These are phyloP conservation scores for Drosophila aff. DNA, from an alignment of 1,140 invertebrate species.

Conservation along the genomic window DNA sequence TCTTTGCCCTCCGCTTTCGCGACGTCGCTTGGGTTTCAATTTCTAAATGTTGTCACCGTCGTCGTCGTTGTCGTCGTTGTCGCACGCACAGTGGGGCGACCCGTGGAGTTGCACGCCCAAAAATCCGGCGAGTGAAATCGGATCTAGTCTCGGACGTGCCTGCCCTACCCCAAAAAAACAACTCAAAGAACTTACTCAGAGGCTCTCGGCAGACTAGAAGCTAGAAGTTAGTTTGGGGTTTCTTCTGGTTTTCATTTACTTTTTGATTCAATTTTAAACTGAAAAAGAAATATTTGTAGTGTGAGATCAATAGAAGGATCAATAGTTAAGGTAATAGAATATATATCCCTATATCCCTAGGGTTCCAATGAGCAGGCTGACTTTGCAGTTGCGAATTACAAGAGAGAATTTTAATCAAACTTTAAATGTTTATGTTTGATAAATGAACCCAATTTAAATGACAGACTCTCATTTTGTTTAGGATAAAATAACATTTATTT, in stretches of 20 bases:
- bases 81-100: slow-evolving; percentile 43
- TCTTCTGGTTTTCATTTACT: not conserved
- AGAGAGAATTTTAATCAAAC: not conserved
- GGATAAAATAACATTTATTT: not conserved
- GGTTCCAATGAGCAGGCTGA: not conserved
- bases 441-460: too few species aligned
- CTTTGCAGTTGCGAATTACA: not conserved
- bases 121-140: slow-evolving; percentile 31
- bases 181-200: not conserved
- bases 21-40: slow-evolving; percentile 62
- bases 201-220: not conserved
- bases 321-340: too few species aligned
- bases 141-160: slow-evolving; percentile 17
- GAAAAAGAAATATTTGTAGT: not conserved
- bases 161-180: slow-evolving; percentile 18
- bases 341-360: not conserved
- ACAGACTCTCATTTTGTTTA: too few species aligned
- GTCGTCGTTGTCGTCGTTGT: slow-evolving; percentile 11
- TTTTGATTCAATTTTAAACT: not conserved
- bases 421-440: not conserved
- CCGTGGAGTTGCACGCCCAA: slow-evolving; percentile 7
- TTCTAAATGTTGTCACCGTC: slow-evolving; percentile 61
- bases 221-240: too few species aligned
- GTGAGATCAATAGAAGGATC: too few species aligned
- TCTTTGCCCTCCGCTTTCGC: slow-evolving; percentile 61